phyloP scores from a whole-genome alignment of 2,888 invertebrate species.

The Brassicogethes aeneus region DNA sequence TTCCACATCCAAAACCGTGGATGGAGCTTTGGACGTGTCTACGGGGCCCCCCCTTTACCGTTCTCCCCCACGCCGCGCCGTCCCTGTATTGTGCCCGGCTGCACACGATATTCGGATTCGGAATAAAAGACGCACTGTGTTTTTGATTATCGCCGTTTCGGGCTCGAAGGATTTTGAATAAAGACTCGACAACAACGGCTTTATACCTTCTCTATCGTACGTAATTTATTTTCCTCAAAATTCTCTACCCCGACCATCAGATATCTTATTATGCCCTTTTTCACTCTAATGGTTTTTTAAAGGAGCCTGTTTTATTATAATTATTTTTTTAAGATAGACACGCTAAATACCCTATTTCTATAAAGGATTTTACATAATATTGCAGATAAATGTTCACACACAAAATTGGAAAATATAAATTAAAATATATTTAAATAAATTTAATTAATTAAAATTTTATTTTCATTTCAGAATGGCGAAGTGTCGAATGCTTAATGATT shows the following conservation, averaged over 20 bases:
- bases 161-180: slow-evolving; percentile 37
- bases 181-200: slow-evolving; percentile 16
- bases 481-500: no score
- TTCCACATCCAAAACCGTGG: slow-evolving; percentile 40
- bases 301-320: no score
- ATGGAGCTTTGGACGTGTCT: slow-evolving; percentile 42
- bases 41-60: slow-evolving; percentile 36
- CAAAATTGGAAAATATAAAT: no score
- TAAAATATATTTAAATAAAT: no score
- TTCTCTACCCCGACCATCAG: background rate
- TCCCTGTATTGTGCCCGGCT: slow-evolving; percentile 34
- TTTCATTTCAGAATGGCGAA: no score
- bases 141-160: slow-evolving; percentile 40
- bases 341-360: no score
- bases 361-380: no score
- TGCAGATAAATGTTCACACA: no score
- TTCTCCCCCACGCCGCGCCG: slow-evolving; percentile 31
- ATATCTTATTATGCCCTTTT: slow-evolving; percentile 1
- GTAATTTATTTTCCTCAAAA: background rate
- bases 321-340: no score
- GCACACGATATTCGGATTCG: slow-evolving; percentile 40
- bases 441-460: no score
- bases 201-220: slow-evolving; percentile 1
- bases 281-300: no score
- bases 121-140: slow-evolving; percentile 39